Base-by-base conservation (phyloP, 2,113 vertebrate genomes). In the human (Homo sapiens) region DNA sequence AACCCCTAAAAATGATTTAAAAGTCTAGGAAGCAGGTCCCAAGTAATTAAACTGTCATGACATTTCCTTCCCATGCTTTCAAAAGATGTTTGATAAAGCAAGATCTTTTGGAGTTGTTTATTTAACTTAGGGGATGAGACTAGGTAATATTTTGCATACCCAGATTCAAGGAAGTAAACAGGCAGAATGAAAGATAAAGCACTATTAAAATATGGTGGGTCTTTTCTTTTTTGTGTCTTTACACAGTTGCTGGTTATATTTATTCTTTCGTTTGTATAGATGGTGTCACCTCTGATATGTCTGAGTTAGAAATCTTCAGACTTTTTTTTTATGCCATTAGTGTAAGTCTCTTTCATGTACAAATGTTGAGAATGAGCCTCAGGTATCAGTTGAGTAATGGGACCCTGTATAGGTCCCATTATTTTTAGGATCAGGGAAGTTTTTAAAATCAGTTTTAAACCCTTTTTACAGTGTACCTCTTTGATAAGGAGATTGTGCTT, bases 81-180 rank as follows among this genome's bases (percentile, higher is more conserved):
- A 93, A 68, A 94, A 82, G 59, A 91, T 82, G 57, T 82, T 88
- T 85, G 83, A 35, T 94, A 75, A 61, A 88, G 72, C 43, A 81
- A n/a, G 40, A 10, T 91, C 38, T 66, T 83, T 55, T 95, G 82
- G 81, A 89, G 48, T 82, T 96, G 61, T 95, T 95, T 92, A 50
- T 94, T 70, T 87, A 95, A 81, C 61, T 52, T 66, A 66, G 61
- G 32, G 38, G 7, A 10, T n/a, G 92, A 78, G 87, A 89, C 57
- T 59, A 78, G 73, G 59, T 82, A 59, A 64, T 91, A 76, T 50
- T 90, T 64, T 68, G 68, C 61, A 27, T 82, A n/a, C 35, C 20
- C 72, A 86, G 55, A 73, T 91, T 89, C 22, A 82, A 92, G 92
- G 87, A 94, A 96, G 45, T 78, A 40, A 66, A 86, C 50, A 52